Evolutionary conservation across 2,888 invertebrate genomes (phyloP).

Genomic region (Gibbula magus): DNA sequence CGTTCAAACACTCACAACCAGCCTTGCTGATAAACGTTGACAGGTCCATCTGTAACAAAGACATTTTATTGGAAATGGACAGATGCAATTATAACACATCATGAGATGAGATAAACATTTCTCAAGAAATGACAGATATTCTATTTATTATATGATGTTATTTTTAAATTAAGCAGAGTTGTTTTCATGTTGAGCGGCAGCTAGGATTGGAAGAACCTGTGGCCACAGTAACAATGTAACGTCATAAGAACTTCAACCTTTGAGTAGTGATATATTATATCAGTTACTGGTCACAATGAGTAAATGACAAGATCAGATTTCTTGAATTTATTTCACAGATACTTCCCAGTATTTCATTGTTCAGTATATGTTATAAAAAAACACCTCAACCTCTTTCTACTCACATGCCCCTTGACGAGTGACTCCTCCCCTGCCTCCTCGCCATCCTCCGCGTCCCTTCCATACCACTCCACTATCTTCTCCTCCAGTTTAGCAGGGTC

Average conservation of each 20-base stretch:
- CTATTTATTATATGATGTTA: no score
- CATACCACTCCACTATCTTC: slow-evolving; percentile 86
- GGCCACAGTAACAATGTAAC: no score
- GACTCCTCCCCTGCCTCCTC: slow-evolving; percentile 61
- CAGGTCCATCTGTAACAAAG: slow-evolving; percentile 87
- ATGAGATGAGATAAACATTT: background rate
- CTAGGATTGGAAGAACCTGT: no score
- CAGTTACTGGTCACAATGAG: no score
- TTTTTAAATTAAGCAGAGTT: no score
- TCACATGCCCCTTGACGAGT: slow-evolving; percentile 71
- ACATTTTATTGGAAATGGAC: background rate
- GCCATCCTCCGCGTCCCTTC: slow-evolving; percentile 54
- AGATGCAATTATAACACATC: background rate
- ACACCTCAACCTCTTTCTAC: slow-evolving; percentile 35
- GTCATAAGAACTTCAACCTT: no score
- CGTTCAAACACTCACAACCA: slow-evolving; percentile 96
- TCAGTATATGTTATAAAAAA: no score
- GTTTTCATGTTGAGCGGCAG: no score
- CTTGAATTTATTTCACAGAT: background rate
- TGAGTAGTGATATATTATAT: no score
- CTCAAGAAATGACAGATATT: no score
- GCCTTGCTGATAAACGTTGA: slow-evolving; percentile 88
- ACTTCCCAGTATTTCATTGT: no score
- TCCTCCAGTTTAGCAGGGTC: slow-evolving; percentile 87
- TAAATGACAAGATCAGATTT: no score